Base-by-base conservation (phyloP, 2,888 invertebrate genomes). In the Odontomyia ornata region DNA sequence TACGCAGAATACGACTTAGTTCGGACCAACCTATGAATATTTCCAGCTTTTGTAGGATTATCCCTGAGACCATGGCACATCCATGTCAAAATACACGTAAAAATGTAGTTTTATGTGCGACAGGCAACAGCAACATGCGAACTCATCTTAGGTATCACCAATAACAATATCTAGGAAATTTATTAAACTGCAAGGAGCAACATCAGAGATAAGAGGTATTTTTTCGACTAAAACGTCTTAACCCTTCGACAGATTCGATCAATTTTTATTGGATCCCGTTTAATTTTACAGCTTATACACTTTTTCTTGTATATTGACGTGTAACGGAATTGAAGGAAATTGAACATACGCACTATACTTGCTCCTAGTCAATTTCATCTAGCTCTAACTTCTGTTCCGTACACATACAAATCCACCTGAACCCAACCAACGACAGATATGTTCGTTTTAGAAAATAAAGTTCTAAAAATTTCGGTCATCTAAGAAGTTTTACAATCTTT, bases 391-490 rank as follows among this genome's bases (percentile, higher is more conserved):
- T n/a, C 7, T 9, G 15, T 15, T 52, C 52, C 52, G 52, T 23
- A 25, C 7, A 18, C 60, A 18, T 60, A 23, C 60, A 60, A 25
- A n/a, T n/a, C n/a, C n/a, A n/a, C n/a, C n/a, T n/a, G n/a, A n/a
- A n/a, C n/a, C n/a, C n/a, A n/a, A n/a, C n/a, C n/a, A n/a, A n/a
- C n/a, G n/a, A 7, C 28, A 25, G n/a, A 52, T 27, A 18, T 60
- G n/a, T 60, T 36, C 60, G 60, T 21, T 73, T 36, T 43, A 30
- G 23, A 60, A 21, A 73, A 57, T 43, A 57, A 36, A 36, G 57
- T 60, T 73, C 73, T 11, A 36, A 60, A 73, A 73, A 73, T 36
- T n/a, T 72, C 71, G 71, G 71, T 72, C 71, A 72, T 56, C 56
- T n/a, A 4, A 72, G 56, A 56, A 72, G 56, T 60, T 60, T 73